These are phyloP conservation scores for Drosophila nasuta DNA, from an alignment of 1,140 invertebrate species.

Conservation along the genomic window DNA sequence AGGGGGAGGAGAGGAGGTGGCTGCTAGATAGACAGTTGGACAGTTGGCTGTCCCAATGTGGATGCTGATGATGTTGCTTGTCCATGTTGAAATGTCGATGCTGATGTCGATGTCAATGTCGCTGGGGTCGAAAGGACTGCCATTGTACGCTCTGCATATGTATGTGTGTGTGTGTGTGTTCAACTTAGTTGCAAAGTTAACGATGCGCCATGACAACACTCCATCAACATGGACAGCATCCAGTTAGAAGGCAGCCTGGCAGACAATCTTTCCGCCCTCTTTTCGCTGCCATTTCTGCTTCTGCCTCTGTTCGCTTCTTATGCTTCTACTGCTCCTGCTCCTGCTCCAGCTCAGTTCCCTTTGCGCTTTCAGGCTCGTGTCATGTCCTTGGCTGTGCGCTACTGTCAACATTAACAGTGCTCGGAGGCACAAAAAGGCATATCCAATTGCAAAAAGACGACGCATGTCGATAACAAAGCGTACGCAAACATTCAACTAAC, in stretches of 20 bases:
- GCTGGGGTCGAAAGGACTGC: slow-evolving; percentile 22
- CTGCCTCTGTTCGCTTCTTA: background rate
- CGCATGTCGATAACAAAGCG: slow-evolving; percentile 79
- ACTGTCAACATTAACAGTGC: slow-evolving; percentile 78
- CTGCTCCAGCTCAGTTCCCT: background rate
- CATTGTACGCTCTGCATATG: background rate
- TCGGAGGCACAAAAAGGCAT: slow-evolving; percentile 78
- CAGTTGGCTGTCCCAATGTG: slow-evolving; percentile 35
- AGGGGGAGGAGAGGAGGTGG: background rate
- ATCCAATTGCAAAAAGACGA: slow-evolving; percentile 76
- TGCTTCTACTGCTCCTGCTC: background rate
- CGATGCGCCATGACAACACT: slow-evolving; percentile 62
- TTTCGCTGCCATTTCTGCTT: background rate
- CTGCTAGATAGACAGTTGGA: slow-evolving; percentile 10
- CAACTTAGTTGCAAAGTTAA: slow-evolving; percentile 56
- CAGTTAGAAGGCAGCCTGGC: slow-evolving; percentile 34
- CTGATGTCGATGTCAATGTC: slow-evolving; percentile 48
- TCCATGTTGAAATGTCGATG: slow-evolving; percentile 66
- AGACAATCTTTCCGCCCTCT: background rate
- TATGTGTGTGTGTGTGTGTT: slow-evolving; percentile 21
- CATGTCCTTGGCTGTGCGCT: slow-evolving; percentile 72
- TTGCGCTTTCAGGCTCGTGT: slow-evolving; percentile 43
- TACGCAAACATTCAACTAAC: slow-evolving; percentile 76
- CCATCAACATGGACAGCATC: slow-evolving; percentile 56
- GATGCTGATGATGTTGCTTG: slow-evolving; percentile 69